Base-by-base conservation (phyloP, 2,113 vertebrate species). In the Lophochroa leadbeateri region DNA sequence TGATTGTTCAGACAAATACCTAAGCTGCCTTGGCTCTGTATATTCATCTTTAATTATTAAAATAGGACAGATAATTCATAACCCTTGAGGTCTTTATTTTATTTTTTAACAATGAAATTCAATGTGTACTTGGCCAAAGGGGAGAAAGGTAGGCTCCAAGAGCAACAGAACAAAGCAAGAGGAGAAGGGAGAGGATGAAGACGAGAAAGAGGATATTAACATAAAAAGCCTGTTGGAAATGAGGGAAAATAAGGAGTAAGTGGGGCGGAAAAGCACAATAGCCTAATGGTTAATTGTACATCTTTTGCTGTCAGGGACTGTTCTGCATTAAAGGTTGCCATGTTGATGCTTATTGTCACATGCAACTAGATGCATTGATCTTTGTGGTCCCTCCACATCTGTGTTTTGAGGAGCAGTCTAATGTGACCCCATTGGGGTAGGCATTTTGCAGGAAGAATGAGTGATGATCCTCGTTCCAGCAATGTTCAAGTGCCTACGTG, bases 1-100 rank as follows among this genome's bases (percentile, higher is more conserved):
- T 76, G 94, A 97, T 96, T 94, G 94, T 92, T 94, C 90, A 95
- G 94, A 95, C 13, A 65, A 97, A 94, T 80, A 85, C 89, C 94
- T 97, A 90, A 94, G 85, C 31, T 76, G 96, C 94, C 94, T 97
- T 97, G 94, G 94, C 96, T 85, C 77, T 94, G 80, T 92, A 82
- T 95, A 94, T 97, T 98, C 96, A 91, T 97, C 92, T 98, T 98
- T 98, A 98, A 98, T 98, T 98, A 97, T 98, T 98, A 97, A 98
- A 97, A 95, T 90, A 97, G 92, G 91, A 96, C 96, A 97, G 97
- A 97, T 98, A 97, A 98, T 97, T 97, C 96, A 90, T 96, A 95
- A 84, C 88, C 92, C 97, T 98, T 97, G 93, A 97, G 97, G 96
- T 97, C 97, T 95, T 96, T 92, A 94, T 97, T 97, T 97, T 97